A percentile compares a stretch with the other conserved stretches of the same genome.
phyloP scores from a whole-genome alignment of 2,797 vertebrate species.

The Spinibarbus caldwelli region DNA sequence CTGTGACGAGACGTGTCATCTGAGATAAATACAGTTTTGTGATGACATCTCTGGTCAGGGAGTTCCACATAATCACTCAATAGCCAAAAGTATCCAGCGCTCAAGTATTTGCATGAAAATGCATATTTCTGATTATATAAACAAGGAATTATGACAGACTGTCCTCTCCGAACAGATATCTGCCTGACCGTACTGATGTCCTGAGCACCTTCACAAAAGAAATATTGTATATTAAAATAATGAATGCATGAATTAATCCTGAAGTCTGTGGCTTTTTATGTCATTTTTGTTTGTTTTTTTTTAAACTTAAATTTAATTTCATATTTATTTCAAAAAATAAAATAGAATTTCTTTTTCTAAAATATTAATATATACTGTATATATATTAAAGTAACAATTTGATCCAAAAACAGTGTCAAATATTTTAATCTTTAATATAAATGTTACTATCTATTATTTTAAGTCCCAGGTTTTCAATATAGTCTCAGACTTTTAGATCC shows the following conservation, averaged over 20 bases:
- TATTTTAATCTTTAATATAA: background rate
- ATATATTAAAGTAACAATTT: background rate
- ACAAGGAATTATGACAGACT: constrained; percentile 50
- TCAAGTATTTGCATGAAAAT: constrained; percentile 27
- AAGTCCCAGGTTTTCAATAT: background rate
- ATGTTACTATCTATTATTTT: background rate
- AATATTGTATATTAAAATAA: background rate
- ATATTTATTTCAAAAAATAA: no score
- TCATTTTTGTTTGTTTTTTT: no score
- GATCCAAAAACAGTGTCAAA: background rate
- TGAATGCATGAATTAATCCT: background rate
- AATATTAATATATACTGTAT: background rate
- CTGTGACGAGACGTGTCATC: constrained; percentile 21
- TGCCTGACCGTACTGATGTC: constrained; percentile 14
- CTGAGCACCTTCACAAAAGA: constrained; percentile 11
- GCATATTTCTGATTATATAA: constrained; percentile 23
- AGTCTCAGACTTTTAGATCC: background rate
- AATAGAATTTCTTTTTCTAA: no score
- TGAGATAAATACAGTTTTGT: background rate
- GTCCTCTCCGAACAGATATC: constrained; percentile 34
- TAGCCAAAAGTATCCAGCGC: background rate
- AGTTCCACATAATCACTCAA: background rate
- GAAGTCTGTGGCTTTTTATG: background rate
- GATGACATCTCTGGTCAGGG: background rate
- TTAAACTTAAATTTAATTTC: no score